These are phyloP conservation scores for Ophonus ardosiacus DNA, from an alignment of 2,888 invertebrate species.

Conservation along the genomic window DNA sequence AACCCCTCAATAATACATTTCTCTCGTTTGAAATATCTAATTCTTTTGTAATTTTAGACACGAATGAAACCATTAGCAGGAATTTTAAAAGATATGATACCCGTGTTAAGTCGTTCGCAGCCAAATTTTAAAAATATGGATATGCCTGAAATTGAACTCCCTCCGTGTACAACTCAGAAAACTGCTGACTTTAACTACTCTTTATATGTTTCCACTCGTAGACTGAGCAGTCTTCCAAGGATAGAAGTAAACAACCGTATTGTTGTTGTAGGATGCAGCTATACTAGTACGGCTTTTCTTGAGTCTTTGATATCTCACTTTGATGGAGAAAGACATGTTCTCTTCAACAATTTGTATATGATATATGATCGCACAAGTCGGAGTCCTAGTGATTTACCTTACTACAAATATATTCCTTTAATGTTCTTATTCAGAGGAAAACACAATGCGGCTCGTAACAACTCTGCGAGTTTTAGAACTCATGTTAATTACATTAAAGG, in stretches of 20 bases:
- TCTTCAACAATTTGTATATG: constrained; percentile 84
- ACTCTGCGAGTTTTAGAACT: constrained; percentile 79
- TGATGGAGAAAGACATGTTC: constrained; percentile 73
- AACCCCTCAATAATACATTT: too few relatives aligned
- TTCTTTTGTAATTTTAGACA: constrained; percentile 74
- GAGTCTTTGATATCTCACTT: constrained; percentile 76
- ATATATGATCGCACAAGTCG: constrained; percentile 78
- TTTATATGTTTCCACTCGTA: constrained; percentile 78
- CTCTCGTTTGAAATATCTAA: too few relatives aligned
- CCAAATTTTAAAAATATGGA: constrained; percentile 66
- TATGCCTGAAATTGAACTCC: background rate
- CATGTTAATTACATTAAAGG: constrained; percentile 83
- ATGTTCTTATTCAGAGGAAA: constrained; percentile 75
- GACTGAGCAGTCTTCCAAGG: constrained; percentile 77
- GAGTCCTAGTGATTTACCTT: background rate
- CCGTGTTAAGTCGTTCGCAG: constrained; percentile 70
- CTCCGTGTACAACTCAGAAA: background rate
- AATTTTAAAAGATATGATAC: constrained; percentile 74
- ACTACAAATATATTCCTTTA: constrained; percentile 1
- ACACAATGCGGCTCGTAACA: constrained; percentile 77
- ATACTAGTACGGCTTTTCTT: constrained; percentile 81
- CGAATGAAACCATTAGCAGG: constrained; percentile 73
- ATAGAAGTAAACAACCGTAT: constrained; percentile 79
- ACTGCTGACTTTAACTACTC: background rate
- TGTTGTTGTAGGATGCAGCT: constrained; percentile 83